These are phyloP conservation scores for Athrips mouffetella DNA, from an alignment of 2,888 invertebrate genomes.

Conservation along the genomic window DNA sequence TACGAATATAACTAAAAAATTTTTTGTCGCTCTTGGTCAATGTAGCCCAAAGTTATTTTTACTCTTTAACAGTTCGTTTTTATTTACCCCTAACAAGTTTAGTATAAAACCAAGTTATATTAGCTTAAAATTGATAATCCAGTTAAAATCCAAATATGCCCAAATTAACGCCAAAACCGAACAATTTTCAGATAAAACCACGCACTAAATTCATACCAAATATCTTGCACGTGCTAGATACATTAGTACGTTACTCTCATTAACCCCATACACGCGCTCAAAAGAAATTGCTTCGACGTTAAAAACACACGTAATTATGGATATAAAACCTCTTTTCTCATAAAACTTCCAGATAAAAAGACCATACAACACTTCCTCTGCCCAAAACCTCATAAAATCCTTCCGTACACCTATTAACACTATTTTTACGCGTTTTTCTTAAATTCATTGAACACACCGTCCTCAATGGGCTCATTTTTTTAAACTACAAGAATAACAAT, in stretches of 20 bases:
- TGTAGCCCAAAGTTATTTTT: too few species aligned
- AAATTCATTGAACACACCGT: conserved; percentile 69
- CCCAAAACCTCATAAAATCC: conserved; percentile 62
- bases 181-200: conserved; percentile 1
- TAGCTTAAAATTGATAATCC: too few species aligned
- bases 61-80: too few species aligned
- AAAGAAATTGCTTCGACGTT: conserved; percentile 57
- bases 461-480: conserved; percentile 67
- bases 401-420: conserved; percentile 65
- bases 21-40: too few species aligned
- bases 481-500: conserved; percentile 65
- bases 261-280: conserved; percentile 25
- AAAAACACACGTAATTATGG: conserved; percentile 69
- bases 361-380: conserved; percentile 67
- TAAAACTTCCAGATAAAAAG: conserved; percentile 71
- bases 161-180: not conserved
- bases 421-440: conserved; percentile 61
- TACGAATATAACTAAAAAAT: too few species aligned
- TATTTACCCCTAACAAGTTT: too few species aligned
- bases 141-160: too few species aligned
- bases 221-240: not conserved
- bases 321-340: conserved; percentile 71
- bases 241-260: conserved; percentile 16
- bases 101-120: too few species aligned
- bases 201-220: not conserved